phyloP scores from a whole-genome alignment of 2,888 invertebrate genomes.

The Deilephila elpenor region DNA sequence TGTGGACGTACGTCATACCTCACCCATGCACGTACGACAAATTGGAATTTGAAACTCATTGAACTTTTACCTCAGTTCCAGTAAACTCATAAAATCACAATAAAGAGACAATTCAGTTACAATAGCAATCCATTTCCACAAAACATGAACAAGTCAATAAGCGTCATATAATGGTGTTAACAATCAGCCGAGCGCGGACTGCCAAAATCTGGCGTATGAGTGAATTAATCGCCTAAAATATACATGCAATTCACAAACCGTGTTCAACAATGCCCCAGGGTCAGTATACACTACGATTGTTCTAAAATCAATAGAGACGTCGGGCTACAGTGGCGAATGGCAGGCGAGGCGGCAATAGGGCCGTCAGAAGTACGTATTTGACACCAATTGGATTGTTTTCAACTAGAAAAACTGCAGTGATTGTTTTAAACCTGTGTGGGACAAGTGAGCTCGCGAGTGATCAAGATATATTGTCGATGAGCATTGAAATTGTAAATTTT shows the following conservation, averaged over 20 bases:
- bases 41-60: not conserved
- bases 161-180: constrained; percentile 9
- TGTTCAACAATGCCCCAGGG: constrained; percentile 52
- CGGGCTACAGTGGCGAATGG: constrained; percentile 37
- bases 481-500: too few species aligned
- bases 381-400: not conserved
- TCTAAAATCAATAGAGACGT: constrained; percentile 57
- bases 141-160: constrained; percentile 21
- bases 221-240: constrained; percentile 38
- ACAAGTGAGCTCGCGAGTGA: not conserved
- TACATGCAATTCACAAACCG: constrained; percentile 46
- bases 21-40: not conserved
- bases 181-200: not conserved
- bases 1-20: not conserved
- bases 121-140: constrained; percentile 10
- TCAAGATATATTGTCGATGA: not conserved
- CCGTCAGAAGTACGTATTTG: not conserved
- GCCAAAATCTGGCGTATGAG: constrained; percentile 8
- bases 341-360: constrained; percentile 31
- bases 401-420: not conserved
- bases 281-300: constrained; percentile 50
- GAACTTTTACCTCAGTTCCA: not conserved
- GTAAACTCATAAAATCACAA: not conserved
- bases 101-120: constrained; percentile 4
- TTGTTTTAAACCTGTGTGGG: not conserved